Evolutionary conservation across 2,797 vertebrate species (phyloP).

Genomic region (Cyclopterus lumpus): DNA sequence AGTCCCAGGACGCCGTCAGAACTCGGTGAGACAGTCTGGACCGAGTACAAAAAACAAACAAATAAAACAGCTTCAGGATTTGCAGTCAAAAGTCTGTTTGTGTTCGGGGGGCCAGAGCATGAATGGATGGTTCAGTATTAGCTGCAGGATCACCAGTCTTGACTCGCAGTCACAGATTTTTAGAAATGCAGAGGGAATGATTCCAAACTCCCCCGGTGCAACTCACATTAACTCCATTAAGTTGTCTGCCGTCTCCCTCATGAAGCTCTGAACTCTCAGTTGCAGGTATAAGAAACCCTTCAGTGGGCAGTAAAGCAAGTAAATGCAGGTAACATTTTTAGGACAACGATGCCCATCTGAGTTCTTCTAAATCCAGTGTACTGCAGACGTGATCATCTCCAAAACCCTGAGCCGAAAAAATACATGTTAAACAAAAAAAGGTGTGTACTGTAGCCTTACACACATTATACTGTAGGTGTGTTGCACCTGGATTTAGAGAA

Average conservation of each 20-base stretch:
- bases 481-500: background rate
- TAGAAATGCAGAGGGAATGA: background rate
- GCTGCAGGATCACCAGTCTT: conserved; percentile 3
- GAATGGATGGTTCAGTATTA: conserved; percentile 8
- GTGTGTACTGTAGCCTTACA: background rate
- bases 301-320: background rate
- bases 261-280: background rate
- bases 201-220: background rate
- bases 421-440: background rate
- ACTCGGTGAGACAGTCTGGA: conserved; percentile 5
- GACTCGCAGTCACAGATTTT: conserved; percentile 24
- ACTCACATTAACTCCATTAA: background rate
- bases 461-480: background rate
- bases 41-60: conserved; percentile 11
- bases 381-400: background rate
- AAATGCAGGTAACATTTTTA: too few species aligned
- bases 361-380: too few species aligned
- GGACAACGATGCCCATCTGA: too few species aligned
- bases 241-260: background rate
- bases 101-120: background rate
- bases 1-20: conserved; percentile 10
- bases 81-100: conserved; percentile 14
- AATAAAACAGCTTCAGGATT: background rate
- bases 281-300: background rate
- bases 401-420: background rate